These are phyloP conservation scores for Alligator mississippiensis DNA, from an alignment of 2,113 vertebrate genomes.

Conservation along the genomic window DNA sequence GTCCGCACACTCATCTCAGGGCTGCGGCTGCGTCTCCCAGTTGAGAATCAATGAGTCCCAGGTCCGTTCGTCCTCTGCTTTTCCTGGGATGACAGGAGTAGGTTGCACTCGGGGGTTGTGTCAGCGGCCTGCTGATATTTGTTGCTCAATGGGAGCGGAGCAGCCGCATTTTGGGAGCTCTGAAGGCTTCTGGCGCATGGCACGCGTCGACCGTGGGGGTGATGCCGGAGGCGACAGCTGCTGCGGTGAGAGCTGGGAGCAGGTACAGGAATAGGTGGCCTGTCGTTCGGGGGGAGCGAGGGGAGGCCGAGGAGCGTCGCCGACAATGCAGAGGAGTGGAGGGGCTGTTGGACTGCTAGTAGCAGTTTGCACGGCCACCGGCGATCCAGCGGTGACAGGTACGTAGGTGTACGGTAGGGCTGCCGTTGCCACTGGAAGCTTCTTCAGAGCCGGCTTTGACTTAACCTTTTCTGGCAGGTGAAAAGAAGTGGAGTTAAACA, in stretches of 20 bases:
- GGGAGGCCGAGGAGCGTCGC: neutral
- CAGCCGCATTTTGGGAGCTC: neutral
- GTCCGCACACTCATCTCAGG: neutral
- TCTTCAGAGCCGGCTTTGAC: neutral
- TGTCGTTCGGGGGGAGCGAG: neutral
- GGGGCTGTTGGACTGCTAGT: neutral
- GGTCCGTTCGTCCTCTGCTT: neutral
- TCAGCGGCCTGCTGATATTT: neutral
- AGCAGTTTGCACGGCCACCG: neutral
- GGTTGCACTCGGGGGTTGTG: neutral
- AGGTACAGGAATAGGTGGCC: neutral
- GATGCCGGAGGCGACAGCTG: neutral
- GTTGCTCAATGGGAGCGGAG: neutral
- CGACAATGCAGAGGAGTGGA: neutral
- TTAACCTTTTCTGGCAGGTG: neutral
- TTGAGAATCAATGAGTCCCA: neutral
- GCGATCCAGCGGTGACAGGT: neutral
- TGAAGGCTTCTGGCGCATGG: neutral
- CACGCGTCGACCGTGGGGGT: neutral
- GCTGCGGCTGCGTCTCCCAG: neutral
- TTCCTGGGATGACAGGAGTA: rapidly evolving
- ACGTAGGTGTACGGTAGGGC: neutral
- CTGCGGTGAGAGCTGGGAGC: neutral
- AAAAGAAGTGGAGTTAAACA: neutral
- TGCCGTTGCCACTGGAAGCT: neutral